phyloP scores from a whole-genome alignment of 2,797 vertebrate species.

The Xenopus petersii region DNA sequence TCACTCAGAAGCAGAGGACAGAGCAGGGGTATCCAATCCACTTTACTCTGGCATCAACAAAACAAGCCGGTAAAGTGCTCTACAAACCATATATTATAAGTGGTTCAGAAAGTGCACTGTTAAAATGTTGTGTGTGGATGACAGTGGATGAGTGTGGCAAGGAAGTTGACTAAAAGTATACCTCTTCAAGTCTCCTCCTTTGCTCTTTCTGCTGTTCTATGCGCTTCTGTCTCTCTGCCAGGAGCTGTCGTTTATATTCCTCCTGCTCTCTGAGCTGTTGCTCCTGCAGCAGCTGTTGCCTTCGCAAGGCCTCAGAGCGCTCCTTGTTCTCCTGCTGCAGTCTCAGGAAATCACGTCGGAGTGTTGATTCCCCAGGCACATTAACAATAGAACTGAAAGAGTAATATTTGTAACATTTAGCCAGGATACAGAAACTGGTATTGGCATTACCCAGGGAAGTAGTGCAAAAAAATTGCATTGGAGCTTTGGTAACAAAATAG shows the following conservation, averaged over 20 bases:
- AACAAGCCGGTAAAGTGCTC: too few relatives aligned
- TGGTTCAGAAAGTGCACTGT: too few relatives aligned
- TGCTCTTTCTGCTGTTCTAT: slow-evolving; percentile 89
- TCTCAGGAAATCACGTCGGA: slow-evolving; percentile 83
- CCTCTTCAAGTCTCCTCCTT: slow-evolving; percentile 82
- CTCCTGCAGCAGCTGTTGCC: slow-evolving; percentile 85
- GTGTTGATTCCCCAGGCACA: slow-evolving; percentile 84
- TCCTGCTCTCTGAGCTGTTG: slow-evolving; percentile 86
- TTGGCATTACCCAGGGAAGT: too few relatives aligned
- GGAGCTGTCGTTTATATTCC: slow-evolving; percentile 83
- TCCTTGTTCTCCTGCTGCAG: slow-evolving; percentile 91
- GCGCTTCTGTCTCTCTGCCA: slow-evolving; percentile 85
- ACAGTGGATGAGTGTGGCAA: background rate
- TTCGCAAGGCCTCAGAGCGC: slow-evolving; percentile 80
- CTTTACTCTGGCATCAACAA: too few relatives aligned
- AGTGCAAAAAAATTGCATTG: too few relatives aligned
- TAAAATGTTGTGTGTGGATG: too few relatives aligned
- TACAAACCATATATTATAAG: too few relatives aligned
- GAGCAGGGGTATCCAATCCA: too few relatives aligned
- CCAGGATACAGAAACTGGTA: background rate
- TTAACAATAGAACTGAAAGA: slow-evolving; percentile 81
- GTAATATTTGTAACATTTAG: background rate
- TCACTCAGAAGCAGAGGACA: too few relatives aligned
- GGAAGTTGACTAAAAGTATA: slow-evolving; percentile 47
- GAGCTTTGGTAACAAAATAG: too few relatives aligned